Evolutionary conservation across 2,888 invertebrate species (phyloP).

Genomic region (Lasiommata megera): DNA sequence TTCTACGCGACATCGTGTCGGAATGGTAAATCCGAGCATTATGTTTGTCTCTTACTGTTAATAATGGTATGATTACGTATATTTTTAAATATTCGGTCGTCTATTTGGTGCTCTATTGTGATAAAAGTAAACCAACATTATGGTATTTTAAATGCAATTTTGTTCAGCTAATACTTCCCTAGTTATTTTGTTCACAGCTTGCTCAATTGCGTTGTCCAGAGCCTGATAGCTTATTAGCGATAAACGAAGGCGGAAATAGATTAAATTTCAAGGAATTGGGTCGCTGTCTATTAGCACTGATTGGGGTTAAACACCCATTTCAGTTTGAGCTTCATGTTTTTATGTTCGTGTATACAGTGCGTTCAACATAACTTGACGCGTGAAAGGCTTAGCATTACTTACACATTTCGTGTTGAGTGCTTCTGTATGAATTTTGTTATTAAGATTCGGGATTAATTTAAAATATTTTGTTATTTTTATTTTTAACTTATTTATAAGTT

Average conservation of each 20-base stretch:
- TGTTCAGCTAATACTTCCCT: slow-evolving; percentile 20
- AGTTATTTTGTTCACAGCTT: slow-evolving; percentile 25
- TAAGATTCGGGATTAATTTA: too few relatives aligned
- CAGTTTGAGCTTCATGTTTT: slow-evolving; percentile 11
- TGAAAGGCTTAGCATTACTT: too few relatives aligned
- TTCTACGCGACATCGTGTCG: too few relatives aligned
- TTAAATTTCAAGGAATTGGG: slow-evolving; percentile 67
- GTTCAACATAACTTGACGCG: too few relatives aligned
- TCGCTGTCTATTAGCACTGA: slow-evolving; percentile 50
- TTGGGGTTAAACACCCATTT: slow-evolving; percentile 43
- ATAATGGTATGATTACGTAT: too few relatives aligned
- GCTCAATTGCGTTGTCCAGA: slow-evolving; percentile 29
- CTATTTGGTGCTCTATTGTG: not conserved
- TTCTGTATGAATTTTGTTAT: too few relatives aligned
- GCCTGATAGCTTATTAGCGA: slow-evolving; percentile 42
- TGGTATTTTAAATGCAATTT: not conserved
- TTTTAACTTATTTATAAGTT: too few relatives aligned
- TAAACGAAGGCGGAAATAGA: slow-evolving; percentile 54
- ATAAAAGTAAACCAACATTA: not conserved
- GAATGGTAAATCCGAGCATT: too few relatives aligned
- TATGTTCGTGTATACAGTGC: not conserved
- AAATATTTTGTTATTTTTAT: too few relatives aligned
- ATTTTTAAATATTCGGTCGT: too few relatives aligned
- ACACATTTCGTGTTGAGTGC: too few relatives aligned
- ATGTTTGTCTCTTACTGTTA: too few relatives aligned